Base-by-base conservation (phyloP, 1,140 invertebrate genomes). In the Penaeus japonicus region DNA sequence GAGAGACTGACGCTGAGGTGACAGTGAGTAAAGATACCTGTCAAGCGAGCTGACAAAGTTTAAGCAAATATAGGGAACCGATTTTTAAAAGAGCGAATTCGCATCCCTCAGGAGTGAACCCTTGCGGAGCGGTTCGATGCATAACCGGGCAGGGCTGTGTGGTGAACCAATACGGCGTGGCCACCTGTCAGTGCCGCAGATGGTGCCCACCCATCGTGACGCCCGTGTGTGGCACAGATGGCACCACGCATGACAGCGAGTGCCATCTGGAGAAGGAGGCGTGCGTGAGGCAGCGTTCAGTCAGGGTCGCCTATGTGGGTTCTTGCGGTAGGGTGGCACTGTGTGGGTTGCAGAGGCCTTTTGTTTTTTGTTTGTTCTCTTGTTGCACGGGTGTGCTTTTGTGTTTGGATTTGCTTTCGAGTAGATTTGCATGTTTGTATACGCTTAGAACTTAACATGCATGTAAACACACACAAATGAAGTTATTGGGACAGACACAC, bases 101-200 rank as follows among this genome's bases (percentile, higher is more conserved):
- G 75, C 39, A 59, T 18, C 39, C 2, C 3, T 4, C 92, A 97
- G 96, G 96, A 77, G 94, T 95, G 39, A 97, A 97, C 92, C 96
- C 96, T 1, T 97, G 96, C 92, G 94, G 94, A 86, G 95, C 94
- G 85, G 94, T 96, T 20, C 94, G 95, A 83, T 98, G 96, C 92
- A 93, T 93, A 15, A 92, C 94, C 62, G 95, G 95, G 2, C 95
- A 97, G 91, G 95, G 96, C 92, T 98, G 97, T 92, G 94, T 94
- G 22, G 96, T 98, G 91, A 95, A 97, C 93, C 94, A 95, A 87
- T 95, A 95, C 89, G 97, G 97, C 0, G 96, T 96, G 70, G 96
- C 97, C 0, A 94, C 94, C 87, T 98, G 97, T 92, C 94, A 95
- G 87, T 98, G 97, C 91, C 95, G 95, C 3, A 81, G 87, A 0